Conservation (phyloP, 2,797 vertebrate species). For the Limnodromus scolopaceus region DNA sequence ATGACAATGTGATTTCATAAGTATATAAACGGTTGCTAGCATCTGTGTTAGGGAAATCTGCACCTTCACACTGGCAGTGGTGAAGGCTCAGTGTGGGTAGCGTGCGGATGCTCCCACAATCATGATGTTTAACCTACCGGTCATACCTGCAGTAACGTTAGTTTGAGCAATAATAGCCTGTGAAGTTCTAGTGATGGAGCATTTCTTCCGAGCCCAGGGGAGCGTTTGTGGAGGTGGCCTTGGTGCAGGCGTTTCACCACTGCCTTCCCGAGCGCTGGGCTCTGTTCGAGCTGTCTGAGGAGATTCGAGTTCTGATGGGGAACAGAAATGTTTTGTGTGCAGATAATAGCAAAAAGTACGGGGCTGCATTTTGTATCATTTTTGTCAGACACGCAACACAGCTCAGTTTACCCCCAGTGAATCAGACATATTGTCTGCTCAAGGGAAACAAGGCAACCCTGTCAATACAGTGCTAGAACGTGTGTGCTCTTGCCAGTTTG, state of each 20-base stretch:
- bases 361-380: not conserved
- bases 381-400: not conserved
- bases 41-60: not conserved
- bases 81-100: not conserved
- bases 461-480: not conserved
- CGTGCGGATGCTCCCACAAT: not conserved
- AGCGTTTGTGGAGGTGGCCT: fast-evolving
- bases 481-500: constrained; percentile 23
- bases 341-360: not conserved
- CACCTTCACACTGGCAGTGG: not conserved
- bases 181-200: not conserved
- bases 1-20: not conserved
- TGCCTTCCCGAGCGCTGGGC: not conserved
- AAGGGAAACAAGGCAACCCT: not conserved
- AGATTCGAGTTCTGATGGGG: not conserved
- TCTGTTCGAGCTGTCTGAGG: not conserved
- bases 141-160: not conserved
- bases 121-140: not conserved
- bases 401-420: not conserved
- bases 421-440: not conserved
- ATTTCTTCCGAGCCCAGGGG: not conserved
- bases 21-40: not conserved
- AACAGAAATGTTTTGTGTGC: not conserved
- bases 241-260: fast-evolving
- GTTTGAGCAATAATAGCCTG: not conserved